A percentile compares a stretch with the other conserved stretches of the same genome.
These are phyloP conservation scores for Sylvilagus bachmani DNA, from an alignment of 2,113 vertebrate genomes.

Conservation along the genomic window DNA sequence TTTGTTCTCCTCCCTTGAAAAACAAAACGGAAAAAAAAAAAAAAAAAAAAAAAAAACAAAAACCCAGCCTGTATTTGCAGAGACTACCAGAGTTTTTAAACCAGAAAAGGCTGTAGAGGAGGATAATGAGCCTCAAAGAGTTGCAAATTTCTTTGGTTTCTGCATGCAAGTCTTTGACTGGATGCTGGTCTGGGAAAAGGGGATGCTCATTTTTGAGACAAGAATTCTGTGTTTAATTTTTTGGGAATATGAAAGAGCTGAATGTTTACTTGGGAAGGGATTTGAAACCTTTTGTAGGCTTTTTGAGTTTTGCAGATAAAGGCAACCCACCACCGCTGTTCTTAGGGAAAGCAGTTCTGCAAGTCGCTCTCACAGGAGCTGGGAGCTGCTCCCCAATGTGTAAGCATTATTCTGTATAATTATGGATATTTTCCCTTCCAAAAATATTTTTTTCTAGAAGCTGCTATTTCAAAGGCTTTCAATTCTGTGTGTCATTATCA, in stretches of 20 bases:
- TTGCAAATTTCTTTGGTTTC: slow-evolving; percentile 67
- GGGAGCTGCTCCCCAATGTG: slow-evolving; percentile 82
- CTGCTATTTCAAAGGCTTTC: slow-evolving; percentile 92
- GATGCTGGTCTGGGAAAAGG: slow-evolving; percentile 62
- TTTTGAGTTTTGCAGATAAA: slow-evolving; percentile 83
- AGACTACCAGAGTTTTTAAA: slow-evolving; percentile 47
- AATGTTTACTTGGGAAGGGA: slow-evolving; percentile 83
- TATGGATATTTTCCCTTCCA: slow-evolving; percentile 89
- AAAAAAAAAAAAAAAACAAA: not conserved
- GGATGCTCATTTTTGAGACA: slow-evolving; percentile 67
- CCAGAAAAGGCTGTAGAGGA: not conserved
- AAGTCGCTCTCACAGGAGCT: slow-evolving; percentile 83
- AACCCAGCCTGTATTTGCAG: slow-evolving; percentile 43
- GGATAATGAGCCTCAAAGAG: slow-evolving; percentile 71
- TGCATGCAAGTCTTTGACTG: slow-evolving; percentile 64
- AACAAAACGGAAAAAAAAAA: not conserved
- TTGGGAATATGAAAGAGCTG: slow-evolving; percentile 80
- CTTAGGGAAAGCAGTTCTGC: slow-evolving; percentile 82
- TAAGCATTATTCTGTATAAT: slow-evolving; percentile 89
- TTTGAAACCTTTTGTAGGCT: slow-evolving; percentile 82
- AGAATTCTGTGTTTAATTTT: slow-evolving; percentile 83
- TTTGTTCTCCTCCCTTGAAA: slow-evolving; percentile 50
- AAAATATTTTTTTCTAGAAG: slow-evolving; percentile 89
- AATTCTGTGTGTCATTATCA: slow-evolving; percentile 92
- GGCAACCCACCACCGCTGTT: slow-evolving; percentile 74